Evolutionary conservation across 2,797 vertebrate genomes (phyloP), one percentile per base, ranked within the genome.

Genomic region (Chromis chromis): DNA sequence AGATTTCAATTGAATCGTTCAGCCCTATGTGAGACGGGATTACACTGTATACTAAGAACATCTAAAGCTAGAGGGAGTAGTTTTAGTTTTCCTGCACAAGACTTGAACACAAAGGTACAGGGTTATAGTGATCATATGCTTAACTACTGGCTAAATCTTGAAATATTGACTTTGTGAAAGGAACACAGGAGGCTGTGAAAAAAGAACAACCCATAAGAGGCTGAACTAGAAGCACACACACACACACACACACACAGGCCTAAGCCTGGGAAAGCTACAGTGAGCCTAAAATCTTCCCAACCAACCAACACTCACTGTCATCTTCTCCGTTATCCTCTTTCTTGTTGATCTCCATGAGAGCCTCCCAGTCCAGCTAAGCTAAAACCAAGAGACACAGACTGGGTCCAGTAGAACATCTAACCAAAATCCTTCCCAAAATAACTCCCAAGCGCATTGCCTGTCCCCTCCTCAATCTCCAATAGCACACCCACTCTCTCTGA

Each of bases 301-400:
- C 54, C 28, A 70, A 42, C 58, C 39, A 67, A 70, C 70, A 91
- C 92, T 91, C 90, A 91, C 90, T 79, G 83, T 75, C 62, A 68
- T 81, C 70, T 67, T 85, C 83, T 85, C 56, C 81, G 81, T 74
- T 56, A 63, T 84, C 68, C 76, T 83, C 65, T 64, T 76, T 87
- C 52, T 62, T 40, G 67, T 69, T 80, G 54, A 70, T 60, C 66
- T 85, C 87, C 87, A 88, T 88, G 64, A 77, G 31, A 78, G 71
- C 58, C 52, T 74, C 48, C 67, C 55, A 74, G 66, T 77, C 11
- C 57, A 65, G 73, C 76, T 74, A 72, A 70, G 57, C 72, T 70
- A 75, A 76, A 87, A 78, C 61, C 57, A 83, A 81, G 58, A 84
- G 65, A 70, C 67, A 81, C 66, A 75, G 40, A 76, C 77, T 66